These are phyloP conservation scores for Hippasteria phrygiana DNA, from an alignment of 53 echinoderm and acorn worm genomes.

Conservation along the genomic window DNA sequence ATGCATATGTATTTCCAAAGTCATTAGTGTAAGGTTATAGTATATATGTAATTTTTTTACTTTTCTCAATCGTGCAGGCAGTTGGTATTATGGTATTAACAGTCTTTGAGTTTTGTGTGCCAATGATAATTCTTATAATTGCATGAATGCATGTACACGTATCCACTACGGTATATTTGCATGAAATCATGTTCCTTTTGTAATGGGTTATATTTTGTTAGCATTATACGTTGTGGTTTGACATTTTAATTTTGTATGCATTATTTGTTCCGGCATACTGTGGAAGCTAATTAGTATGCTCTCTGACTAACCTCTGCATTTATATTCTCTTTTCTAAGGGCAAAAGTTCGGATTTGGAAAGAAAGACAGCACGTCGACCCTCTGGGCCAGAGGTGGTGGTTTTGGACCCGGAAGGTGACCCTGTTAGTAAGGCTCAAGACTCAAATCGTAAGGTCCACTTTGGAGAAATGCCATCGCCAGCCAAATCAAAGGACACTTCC, in stretches of 20 bases:
- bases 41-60: too few relatives aligned
- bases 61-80: too few relatives aligned
- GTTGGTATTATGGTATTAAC: too few relatives aligned
- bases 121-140: background rate
- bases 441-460: slow-evolving; percentile 68
- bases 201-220: too few relatives aligned
- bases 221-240: too few relatives aligned
- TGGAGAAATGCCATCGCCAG: slow-evolving; percentile 53
- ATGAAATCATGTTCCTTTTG: too few relatives aligned
- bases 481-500: slow-evolving; percentile 54
- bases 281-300: background rate
- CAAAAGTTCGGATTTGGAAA: background rate
- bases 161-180: too few relatives aligned
- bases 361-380: slow-evolving; percentile 17
- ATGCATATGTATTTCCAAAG: too few relatives aligned
- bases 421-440: slow-evolving; percentile 39
- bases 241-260: too few relatives aligned
- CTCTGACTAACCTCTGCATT: background rate
- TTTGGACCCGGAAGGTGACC: slow-evolving; percentile 44
- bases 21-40: too few relatives aligned
- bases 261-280: too few relatives aligned
- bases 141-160: background rate
- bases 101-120: too few relatives aligned
- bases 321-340: slow-evolving; percentile 23
- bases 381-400: slow-evolving; percentile 52